Evolutionary conservation across 2,888 invertebrate species (phyloP), one percentile per base, ranked within the genome.

Genomic region (Serripes groenlandicus): DNA sequence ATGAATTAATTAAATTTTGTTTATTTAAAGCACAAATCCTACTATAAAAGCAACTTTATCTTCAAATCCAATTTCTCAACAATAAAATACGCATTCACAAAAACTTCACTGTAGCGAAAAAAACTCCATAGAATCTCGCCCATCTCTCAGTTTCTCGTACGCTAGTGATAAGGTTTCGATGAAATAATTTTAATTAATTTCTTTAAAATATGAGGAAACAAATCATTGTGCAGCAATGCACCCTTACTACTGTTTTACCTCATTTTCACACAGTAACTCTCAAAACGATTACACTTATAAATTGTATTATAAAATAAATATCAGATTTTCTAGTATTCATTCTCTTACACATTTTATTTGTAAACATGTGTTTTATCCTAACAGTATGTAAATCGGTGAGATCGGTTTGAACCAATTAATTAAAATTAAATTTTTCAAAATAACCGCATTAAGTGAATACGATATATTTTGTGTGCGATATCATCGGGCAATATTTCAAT

Each of bases 151-250:
- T 26, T 66, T 35, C 37, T 28, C 66, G 11, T 1, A 21, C 37
- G 66, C 42, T 68, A 15, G 26, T 58, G 83, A 83, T 83, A 83
- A 71, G 76, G 30, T 58, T 34, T 73, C 77, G 83, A 64, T 83
- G 83, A 83, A 79, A 83, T 70, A 70, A 76, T 68, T 83, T 83
- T 83, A 83, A 83, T 83, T 79, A 83, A 83, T 83, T 77, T 79
- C 83, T 76, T 83, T 66, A 75, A 75, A 68, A 66, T 75, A 66
- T 66, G 54, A 68, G 52, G 68, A 54, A n/a, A 37, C 37, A 75
- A 52, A 66, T 75, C 66, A 66, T 4, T 30, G 34, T 1, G 56
- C 7, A 32, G 56, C 18, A 56, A 3, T 3, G 23, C 11, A 23
- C 56, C 56, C 56, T 56, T 56, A n/a, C 11, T 56, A 11, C 56